These are phyloP conservation scores for Zygothrica quintamaculata DNA, from an alignment of 2,888 invertebrate species.

Conservation along the genomic window DNA sequence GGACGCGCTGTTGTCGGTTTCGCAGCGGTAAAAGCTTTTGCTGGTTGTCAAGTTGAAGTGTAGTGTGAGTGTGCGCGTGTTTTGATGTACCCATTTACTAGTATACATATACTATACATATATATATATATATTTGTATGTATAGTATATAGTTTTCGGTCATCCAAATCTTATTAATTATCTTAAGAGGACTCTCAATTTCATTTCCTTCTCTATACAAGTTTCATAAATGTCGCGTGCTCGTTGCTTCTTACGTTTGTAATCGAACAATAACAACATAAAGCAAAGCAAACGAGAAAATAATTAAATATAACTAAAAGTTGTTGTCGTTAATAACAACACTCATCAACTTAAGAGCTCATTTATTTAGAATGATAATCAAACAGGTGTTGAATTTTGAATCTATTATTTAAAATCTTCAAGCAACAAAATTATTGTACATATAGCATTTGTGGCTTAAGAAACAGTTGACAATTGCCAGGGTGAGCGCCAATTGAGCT, in stretches of 20 bases:
- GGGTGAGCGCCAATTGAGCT: slow-evolving; percentile 11
- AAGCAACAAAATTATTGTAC: slow-evolving; percentile 3
- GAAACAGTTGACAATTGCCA: slow-evolving; percentile 19
- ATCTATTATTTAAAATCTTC: background rate
- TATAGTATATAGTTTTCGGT: slow-evolving; percentile 13
- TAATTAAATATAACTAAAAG: slow-evolving; percentile 7
- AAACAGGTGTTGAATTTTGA: slow-evolving; percentile 46
- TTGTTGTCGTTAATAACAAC: slow-evolving; percentile 16
- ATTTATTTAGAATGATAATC: slow-evolving; percentile 37
- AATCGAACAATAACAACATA: slow-evolving; percentile 12
- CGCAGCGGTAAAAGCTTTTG: slow-evolving; percentile 33
- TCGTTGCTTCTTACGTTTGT: background rate
- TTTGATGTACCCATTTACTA: slow-evolving; percentile 41
- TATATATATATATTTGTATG: slow-evolving; percentile 17
- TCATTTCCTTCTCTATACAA: slow-evolving; percentile 11
- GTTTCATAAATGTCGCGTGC: slow-evolving; percentile 7
- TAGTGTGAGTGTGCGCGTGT: slow-evolving; percentile 52
- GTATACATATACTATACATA: slow-evolving; percentile 24
- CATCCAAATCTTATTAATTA: slow-evolving; percentile 23
- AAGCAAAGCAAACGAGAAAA: background rate
- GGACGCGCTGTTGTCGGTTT: slow-evolving; percentile 49
- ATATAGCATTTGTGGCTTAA: slow-evolving; percentile 19
- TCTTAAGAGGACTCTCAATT: slow-evolving; percentile 21
- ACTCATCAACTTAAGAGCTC: slow-evolving; percentile 29
- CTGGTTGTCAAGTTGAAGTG: slow-evolving; percentile 36